Conservation (phyloP, 2,797 vertebrate species). For the Gambelia wislizenii region DNA sequence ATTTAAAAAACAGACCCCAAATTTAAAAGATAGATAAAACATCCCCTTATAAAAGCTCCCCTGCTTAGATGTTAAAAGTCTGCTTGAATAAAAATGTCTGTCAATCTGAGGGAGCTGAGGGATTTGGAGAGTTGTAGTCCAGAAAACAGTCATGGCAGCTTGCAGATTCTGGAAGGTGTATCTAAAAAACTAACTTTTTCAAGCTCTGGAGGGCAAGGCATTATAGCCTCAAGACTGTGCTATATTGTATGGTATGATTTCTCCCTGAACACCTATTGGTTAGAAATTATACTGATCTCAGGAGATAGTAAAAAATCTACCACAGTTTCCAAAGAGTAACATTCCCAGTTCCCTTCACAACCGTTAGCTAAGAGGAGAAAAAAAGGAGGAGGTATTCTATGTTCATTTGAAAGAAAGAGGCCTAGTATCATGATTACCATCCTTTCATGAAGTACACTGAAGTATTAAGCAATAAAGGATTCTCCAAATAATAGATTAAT, state of each 20-base stretch:
- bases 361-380: background rate
- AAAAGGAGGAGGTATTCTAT: background rate
- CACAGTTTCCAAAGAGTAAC: background rate
- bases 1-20: no score
- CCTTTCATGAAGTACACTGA: background rate
- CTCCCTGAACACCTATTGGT: background rate
- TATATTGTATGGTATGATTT: background rate
- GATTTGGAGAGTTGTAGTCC: no score
- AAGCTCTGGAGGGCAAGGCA: background rate
- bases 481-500: background rate
- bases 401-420: background rate
- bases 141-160: no score
- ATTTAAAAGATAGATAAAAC: no score
- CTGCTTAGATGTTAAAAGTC: no score
- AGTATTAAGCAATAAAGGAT: background rate
- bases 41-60: no score
- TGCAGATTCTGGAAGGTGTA: no score
- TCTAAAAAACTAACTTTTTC: background rate
- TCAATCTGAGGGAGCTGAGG: no score
- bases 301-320: background rate
- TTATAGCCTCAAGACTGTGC: background rate
- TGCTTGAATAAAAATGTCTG: no score
- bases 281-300: background rate
- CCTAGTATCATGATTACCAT: background rate
- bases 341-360: background rate